These are phyloP conservation scores for Galeopterus variegatus DNA, from an alignment of 2,113 vertebrate species.

Conservation along the genomic window DNA sequence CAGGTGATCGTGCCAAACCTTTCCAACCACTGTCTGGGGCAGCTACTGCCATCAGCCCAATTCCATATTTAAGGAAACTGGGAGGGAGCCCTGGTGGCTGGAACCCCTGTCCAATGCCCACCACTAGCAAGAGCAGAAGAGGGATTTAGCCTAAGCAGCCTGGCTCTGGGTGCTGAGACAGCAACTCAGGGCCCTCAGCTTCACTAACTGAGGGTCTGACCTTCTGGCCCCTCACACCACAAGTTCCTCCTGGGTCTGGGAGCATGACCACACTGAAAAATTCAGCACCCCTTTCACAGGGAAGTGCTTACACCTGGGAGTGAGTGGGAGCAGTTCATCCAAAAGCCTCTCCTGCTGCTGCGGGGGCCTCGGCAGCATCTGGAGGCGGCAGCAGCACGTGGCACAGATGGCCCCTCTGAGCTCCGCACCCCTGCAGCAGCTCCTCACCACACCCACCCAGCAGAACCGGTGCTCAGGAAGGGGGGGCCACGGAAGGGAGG, in stretches of 20 bases:
- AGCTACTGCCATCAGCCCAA: rapidly evolving
- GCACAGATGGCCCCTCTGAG: background rate
- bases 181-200: background rate
- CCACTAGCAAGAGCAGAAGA: background rate
- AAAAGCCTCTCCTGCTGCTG: background rate
- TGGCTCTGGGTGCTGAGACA: background rate
- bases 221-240: background rate
- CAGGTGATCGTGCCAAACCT: background rate
- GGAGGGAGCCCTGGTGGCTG: background rate
- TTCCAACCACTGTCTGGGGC: background rate
- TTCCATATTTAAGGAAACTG: background rate
- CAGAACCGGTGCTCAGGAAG: background rate
- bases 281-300: background rate
- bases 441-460: rapidly evolving
- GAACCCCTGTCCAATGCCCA: background rate
- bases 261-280: background rate
- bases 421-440: background rate
- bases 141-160: background rate
- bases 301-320: background rate
- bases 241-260: background rate
- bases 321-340: background rate
- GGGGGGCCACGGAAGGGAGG: background rate
- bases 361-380: background rate
- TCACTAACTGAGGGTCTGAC: background rate
- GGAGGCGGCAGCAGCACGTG: background rate